These are phyloP conservation scores for Porphyrio hochstetteri DNA, from an alignment of 2,113 vertebrate species.

Conservation along the genomic window DNA sequence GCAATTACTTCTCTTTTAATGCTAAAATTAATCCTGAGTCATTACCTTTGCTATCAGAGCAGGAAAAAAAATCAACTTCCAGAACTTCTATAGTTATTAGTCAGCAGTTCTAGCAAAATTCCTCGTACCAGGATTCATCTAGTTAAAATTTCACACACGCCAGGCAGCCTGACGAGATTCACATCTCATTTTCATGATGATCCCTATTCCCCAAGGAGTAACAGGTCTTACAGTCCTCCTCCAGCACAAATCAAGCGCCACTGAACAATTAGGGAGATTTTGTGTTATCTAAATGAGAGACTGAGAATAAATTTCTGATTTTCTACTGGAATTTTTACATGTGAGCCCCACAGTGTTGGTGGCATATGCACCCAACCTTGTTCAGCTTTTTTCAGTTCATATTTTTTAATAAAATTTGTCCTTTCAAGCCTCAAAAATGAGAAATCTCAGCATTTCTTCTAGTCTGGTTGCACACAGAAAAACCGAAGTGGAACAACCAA, in stretches of 20 bases:
- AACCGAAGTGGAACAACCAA: background rate
- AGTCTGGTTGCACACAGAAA: background rate
- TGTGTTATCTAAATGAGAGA: slow-evolving; percentile 33
- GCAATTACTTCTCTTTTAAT: slow-evolving; percentile 35
- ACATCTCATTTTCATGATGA: slow-evolving; percentile 15
- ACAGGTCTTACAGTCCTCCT: background rate
- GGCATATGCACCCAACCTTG: background rate
- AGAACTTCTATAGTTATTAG: slow-evolving; percentile 10
- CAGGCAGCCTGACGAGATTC: slow-evolving; percentile 11
- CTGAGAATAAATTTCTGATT: background rate
- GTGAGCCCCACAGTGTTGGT: background rate
- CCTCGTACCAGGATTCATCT: background rate
- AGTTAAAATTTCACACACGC: background rate
- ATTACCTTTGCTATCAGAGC: slow-evolving; percentile 18
- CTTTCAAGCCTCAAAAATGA: background rate
- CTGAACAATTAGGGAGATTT: slow-evolving; percentile 44
- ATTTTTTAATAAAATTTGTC: background rate
- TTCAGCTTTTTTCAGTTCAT: background rate
- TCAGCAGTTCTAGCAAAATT: background rate
- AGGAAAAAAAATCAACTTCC: slow-evolving; percentile 29
- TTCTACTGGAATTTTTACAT: background rate
- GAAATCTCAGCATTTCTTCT: background rate
- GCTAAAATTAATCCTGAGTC: slow-evolving; percentile 58
- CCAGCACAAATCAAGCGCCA: background rate
- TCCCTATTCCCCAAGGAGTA: background rate